These are phyloP conservation scores for Chelmon rostratus DNA, from an alignment of 2,797 vertebrate species.

Conservation along the genomic window DNA sequence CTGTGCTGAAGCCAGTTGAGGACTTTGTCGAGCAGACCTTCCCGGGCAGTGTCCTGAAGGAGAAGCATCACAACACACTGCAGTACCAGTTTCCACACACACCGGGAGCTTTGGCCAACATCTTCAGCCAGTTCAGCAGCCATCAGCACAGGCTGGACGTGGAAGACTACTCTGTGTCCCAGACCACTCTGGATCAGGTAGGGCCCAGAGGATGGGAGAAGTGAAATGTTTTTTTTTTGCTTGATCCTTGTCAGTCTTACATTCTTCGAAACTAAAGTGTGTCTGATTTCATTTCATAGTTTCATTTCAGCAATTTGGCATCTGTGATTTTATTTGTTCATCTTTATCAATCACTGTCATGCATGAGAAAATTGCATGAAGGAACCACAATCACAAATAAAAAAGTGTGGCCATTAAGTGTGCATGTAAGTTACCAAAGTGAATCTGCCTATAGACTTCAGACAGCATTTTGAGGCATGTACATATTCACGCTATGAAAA, in stretches of 20 bases:
- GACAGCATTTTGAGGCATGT: background rate
- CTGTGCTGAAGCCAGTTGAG: slow-evolving; percentile 90
- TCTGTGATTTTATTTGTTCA: background rate
- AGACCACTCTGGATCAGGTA: slow-evolving; percentile 99
- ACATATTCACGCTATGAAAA: background rate
- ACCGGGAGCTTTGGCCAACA: slow-evolving; percentile 90
- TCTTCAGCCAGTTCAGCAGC: slow-evolving; percentile 92
- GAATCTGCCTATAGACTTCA: background rate
- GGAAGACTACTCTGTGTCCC: slow-evolving; percentile 98
- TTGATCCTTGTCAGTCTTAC: background rate
- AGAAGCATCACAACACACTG: slow-evolving; percentile 96
- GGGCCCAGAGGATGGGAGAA: slow-evolving; percentile 18
- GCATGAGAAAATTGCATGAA: background rate
- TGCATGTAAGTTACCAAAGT: background rate
- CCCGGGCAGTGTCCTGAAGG: slow-evolving; percentile 92
- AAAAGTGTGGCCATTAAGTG: background rate
- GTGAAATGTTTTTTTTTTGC: background rate
- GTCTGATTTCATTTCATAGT: background rate
- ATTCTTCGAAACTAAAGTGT: background rate
- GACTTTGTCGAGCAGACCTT: slow-evolving; percentile 91
- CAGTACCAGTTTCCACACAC: slow-evolving; percentile 94
- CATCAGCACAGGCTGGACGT: slow-evolving; percentile 90
- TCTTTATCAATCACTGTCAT: background rate
- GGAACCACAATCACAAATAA: background rate
- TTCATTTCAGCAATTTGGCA: background rate